Base-by-base conservation (phyloP, 1,140 invertebrate genomes). In the Carposina sasakii region DNA sequence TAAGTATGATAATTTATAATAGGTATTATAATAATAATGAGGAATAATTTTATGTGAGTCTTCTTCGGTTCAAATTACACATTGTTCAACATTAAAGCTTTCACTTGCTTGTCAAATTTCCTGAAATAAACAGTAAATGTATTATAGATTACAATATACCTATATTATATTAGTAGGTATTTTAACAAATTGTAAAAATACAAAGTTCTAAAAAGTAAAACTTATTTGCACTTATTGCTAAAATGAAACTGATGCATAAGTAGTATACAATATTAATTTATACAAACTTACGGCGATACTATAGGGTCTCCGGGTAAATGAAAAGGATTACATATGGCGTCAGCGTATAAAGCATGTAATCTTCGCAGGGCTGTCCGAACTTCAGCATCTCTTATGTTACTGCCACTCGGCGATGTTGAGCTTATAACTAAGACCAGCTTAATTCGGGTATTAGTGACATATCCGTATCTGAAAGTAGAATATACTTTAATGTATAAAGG, bases 391-490 rank as follows among this genome's bases (percentile, higher is more conserved):
- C 96, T 81, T 20, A 98, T 85, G 6, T 92, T 91, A 40, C 92
- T 91, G 71, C 96, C 97, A 16, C 93, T 91, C 0, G 95, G 93
- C 70, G 98, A 96, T 19, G 97, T 91, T 15, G 98, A 92, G 62
- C 97, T 95, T n/a, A 98, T 91, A 19, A 98, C 92, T 54, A 98
- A 91, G 13, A 99, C 92, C 78, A 98, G 94, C 79, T 98, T 99
- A 12, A 98, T 93, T 86, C 95, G 94, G 0, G 96, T 98, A 76
- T 98, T 98, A n/a, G 96, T 98, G 13, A 97, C 95, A 88, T 98
- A 99, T 5, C 97, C 97, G 88, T 96, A 99, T 65, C 96, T 98
- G 65, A 57, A 87, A 63, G 49, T 49, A 34, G 26, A 36, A 48
- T 51, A 42, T 19, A 23, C n/a, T n/a, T n/a, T n/a, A n/a, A n/a